Evolutionary conservation across 1,140 invertebrate species (phyloP).

Genomic region (Ceratosolen fusciceps): DNA sequence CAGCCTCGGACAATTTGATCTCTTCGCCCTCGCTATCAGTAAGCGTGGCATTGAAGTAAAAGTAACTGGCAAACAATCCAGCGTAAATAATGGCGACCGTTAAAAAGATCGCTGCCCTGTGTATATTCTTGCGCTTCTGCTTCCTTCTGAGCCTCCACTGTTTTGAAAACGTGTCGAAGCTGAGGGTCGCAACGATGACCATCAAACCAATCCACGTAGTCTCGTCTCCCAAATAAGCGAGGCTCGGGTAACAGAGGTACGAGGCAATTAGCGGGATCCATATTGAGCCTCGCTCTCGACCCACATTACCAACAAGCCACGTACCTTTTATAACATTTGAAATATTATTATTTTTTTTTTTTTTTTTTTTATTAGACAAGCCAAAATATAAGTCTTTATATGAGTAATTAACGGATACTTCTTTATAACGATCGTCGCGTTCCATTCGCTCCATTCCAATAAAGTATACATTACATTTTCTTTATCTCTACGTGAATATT

Average conservation of each 20-base stretch:
- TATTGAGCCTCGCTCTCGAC: conserved; percentile 80
- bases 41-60: conserved; percentile 92
- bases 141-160: conserved; percentile 80
- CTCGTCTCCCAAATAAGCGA: conserved; percentile 78
- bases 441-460: no score
- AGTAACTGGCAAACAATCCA: conserved; percentile 81
- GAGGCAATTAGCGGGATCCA: conserved; percentile 80
- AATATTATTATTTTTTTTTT: no score
- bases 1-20: conserved; percentile 87
- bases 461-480: no score
- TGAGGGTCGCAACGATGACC: conserved; percentile 75
- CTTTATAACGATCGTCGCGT: no score
- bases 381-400: no score
- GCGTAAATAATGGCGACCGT: conserved; percentile 79
- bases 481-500: no score
- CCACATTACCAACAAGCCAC: conserved; percentile 91
- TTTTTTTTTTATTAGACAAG: no score
- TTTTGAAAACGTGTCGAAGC: conserved; percentile 83
- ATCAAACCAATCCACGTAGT: conserved; percentile 78
- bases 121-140: conserved; percentile 67
- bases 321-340: no score
- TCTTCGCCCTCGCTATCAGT: conserved; percentile 90
- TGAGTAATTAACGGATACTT: no score
- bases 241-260: conserved; percentile 77
- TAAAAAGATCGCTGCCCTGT: conserved; percentile 72